Evolutionary conservation across 2,797 vertebrate genomes (phyloP), one percentile per base, ranked within the genome.

Genomic region (Glossophaga mutica): DNA sequence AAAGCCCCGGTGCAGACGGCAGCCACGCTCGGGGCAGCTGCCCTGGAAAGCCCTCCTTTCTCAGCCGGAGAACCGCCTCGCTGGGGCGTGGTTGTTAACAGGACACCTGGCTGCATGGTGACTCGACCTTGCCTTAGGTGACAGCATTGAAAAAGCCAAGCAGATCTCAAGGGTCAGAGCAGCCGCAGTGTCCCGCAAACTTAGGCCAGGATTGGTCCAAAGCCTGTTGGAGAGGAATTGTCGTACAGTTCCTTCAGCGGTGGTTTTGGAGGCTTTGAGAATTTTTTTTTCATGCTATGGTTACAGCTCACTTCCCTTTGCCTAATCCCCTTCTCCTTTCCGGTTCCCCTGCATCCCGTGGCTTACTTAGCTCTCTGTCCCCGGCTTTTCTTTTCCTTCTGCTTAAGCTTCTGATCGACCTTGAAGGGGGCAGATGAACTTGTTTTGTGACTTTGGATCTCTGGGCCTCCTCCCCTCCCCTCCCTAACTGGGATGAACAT

Each of bases 311-410:
- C 29, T 79, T 37, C 29, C 19, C 42, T 73, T 82, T 59, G 39
- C 78, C 59, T 62, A 4, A 10, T 16, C 9, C 18, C 11, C 0
- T 16, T 39, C n/a, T 42, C 19, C 68, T 39, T 15, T 52, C 55
- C 37, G 19, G 21, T 14, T 4, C 22, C 18, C 7, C 4, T 18
- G 2, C 1, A 1, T 34, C 16, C 16, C 0, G 0, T 9, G 34
- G 39, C 50, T 37, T 15, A 8, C 50, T 37, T 15, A 8, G 57
- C 59, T 70, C 42, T n/a, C 87, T 65, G 44, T 62, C 32, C 5
- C 24, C 7, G 2, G 57, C 37, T 88, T 57, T 76, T 19, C 42
- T 18, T 8, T 82, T 57, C 3, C 65, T 21, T 48, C n/a, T 77
- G n/a, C 46, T 46, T 21, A 18, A n/a, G 76, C 55, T 89, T 77